Evolutionary conservation across 2,113 vertebrate genomes (phyloP), one percentile per base, ranked within the genome.

Genomic region (Lophura nycthemera): DNA sequence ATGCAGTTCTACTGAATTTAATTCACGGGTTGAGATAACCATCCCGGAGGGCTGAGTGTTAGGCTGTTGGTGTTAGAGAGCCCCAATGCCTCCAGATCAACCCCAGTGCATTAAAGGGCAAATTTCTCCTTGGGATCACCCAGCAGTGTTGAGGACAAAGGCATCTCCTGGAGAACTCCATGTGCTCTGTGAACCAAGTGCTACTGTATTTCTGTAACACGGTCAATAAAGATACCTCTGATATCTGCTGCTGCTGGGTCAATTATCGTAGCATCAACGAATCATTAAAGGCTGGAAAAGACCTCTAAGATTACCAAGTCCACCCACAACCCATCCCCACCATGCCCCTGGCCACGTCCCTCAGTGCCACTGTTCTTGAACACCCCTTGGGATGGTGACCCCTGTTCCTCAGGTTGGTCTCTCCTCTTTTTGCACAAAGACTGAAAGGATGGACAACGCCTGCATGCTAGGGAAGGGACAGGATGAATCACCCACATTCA

Each of bases 211-310:
- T 96, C 93, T 94, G 90, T 94, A 64, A 64, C 95, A 91, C 1
- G 3, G 83, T 92, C 90, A 97, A 97, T 97, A 96, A 97, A 95
- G 70, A 96, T 96, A 97, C 96, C 96, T 97, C 97, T 93, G 86
- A 94, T 83, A 90, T 11, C 84, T 79, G 64, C 60, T 56, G 67
- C 83, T 89, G 75, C 56, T 1, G 67, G 19, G 64, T 83, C 52
- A 54, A 27, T 54, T 54, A 30, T 54, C 52, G 9, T 54, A 54
- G 52, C 27, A 54, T 54, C 52, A 30, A 16, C 9, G 27, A 30
- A 54, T 30, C 52, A 17, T 30, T 54, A 54, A 54, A 54, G 52
- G 52, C 27, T 54, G 52, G 27, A 54, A 54, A 54, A 54, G 52
- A 54, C 27, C 52, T 54, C 52, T 29, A 29, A 54, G 52, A 5